Percentiles rank a stretch among this genome's conserved stretches.
Evolutionary conservation across 2,888 invertebrate species (phyloP).

Genomic region (Drosophila kuntzei): DNA sequence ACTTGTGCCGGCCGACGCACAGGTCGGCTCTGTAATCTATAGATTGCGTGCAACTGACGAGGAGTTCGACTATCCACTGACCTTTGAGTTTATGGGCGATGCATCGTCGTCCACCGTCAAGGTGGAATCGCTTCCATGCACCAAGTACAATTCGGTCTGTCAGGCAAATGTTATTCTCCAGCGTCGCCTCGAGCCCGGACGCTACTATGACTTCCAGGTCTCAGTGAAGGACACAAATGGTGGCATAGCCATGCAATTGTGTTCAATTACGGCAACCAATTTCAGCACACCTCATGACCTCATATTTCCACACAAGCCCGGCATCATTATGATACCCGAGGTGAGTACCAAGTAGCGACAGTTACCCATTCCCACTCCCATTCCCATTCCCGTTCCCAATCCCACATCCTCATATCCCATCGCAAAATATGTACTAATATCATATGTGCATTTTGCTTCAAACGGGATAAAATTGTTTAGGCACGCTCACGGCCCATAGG

Average conservation of each 20-base stretch:
- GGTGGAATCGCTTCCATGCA: slow-evolving; percentile 93
- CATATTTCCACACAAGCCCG: slow-evolving; percentile 93
- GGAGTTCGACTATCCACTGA: slow-evolving; percentile 94
- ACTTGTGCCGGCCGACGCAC: slow-evolving; percentile 93
- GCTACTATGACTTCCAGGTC: slow-evolving; percentile 92
- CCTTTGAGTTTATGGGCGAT: slow-evolving; percentile 92
- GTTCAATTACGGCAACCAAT: slow-evolving; percentile 93
- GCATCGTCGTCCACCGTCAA: slow-evolving; percentile 91
- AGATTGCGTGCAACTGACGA: slow-evolving; percentile 94
- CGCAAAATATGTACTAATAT: not conserved
- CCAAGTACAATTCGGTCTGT: slow-evolving; percentile 94
- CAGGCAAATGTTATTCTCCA: slow-evolving; percentile 94
- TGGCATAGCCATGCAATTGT: slow-evolving; percentile 90
- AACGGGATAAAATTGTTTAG: slow-evolving; percentile 17
- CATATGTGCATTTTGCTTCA: slow-evolving; percentile 2
- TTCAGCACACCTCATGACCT: slow-evolving; percentile 93
- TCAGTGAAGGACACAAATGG: slow-evolving; percentile 92
- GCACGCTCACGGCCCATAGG: slow-evolving; percentile 12
- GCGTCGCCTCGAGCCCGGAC: slow-evolving; percentile 91
- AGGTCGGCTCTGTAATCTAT: slow-evolving; percentile 94
- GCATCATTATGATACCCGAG: slow-evolving; percentile 91
- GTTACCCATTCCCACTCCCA: slow-evolving; percentile 1
- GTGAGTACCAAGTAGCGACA: slow-evolving; percentile 85
- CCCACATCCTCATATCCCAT: not conserved
- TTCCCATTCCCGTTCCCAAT: not conserved